These are phyloP conservation scores for Tachuris rubrigastra DNA, from an alignment of 2,113 vertebrate species.

Conservation along the genomic window DNA sequence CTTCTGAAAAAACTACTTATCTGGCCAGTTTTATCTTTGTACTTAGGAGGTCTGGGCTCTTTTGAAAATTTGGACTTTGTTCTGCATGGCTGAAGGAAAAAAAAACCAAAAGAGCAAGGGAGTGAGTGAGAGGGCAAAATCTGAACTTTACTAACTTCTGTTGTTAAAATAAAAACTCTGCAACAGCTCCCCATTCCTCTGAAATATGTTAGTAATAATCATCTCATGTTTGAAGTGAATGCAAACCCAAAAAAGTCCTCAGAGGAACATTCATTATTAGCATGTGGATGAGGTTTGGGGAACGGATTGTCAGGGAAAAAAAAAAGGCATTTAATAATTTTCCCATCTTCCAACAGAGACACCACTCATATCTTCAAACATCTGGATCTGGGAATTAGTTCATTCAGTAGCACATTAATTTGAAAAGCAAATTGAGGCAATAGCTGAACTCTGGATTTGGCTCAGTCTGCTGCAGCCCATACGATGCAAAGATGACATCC, in stretches of 20 bases:
- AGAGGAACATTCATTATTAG: conserved; percentile 42
- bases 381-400: conserved; percentile 13
- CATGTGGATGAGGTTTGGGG: conserved; percentile 48
- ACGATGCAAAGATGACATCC: conserved; percentile 36
- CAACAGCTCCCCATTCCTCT: background rate
- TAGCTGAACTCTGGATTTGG: conserved; percentile 28
- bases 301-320: background rate
- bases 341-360: background rate
- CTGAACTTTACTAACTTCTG: background rate
- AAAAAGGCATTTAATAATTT: conserved; percentile 31
- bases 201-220: conserved; percentile 51
- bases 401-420: conserved; percentile 18
- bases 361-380: conserved; percentile 40
- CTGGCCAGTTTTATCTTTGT: background rate
- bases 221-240: conserved; percentile 19
- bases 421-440: conserved; percentile 30
- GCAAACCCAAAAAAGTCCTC: background rate
- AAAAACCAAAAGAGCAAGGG: background rate
- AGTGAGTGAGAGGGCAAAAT: background rate
- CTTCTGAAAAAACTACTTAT: background rate
- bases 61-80: background rate
- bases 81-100: background rate
- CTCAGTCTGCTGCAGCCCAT: background rate
- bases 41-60: background rate
- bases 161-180: background rate